Evolutionary conservation across 2,888 invertebrate species (phyloP).

Genomic region (Napeogenes inachia): DNA sequence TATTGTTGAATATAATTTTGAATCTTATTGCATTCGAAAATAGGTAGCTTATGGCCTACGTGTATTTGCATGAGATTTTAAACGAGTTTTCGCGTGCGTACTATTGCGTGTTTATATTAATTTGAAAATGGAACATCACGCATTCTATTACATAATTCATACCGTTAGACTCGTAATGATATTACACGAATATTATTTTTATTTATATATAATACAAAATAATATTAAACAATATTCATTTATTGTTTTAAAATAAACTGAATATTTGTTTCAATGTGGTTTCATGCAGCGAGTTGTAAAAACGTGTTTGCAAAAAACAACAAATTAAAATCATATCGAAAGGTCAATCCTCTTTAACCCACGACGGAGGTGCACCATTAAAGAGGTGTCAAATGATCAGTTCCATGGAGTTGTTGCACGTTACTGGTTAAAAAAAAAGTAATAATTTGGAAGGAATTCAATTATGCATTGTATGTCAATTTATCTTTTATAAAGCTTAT

Average conservation of each 20-base stretch:
- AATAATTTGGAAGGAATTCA: too few relatives aligned
- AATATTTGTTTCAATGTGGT: not conserved
- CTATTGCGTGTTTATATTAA: slow-evolving; percentile 16
- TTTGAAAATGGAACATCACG: slow-evolving; percentile 16
- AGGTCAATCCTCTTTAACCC: slow-evolving; percentile 30
- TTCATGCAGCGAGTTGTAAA: slow-evolving; percentile 14
- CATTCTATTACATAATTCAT: slow-evolving; percentile 8
- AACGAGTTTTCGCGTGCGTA: slow-evolving; percentile 6
- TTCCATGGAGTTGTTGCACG: slow-evolving; percentile 11
- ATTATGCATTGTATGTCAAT: too few relatives aligned
- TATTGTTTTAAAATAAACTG: not conserved
- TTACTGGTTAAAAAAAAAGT: slow-evolving; percentile 8
- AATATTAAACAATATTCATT: too few relatives aligned
- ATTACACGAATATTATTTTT: too few relatives aligned
- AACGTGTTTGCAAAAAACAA: slow-evolving; percentile 24
- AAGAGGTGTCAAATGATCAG: slow-evolving; percentile 21
- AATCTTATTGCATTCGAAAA: not conserved
- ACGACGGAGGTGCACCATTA: slow-evolving; percentile 23
- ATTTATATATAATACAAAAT: too few relatives aligned
- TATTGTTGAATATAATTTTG: not conserved
- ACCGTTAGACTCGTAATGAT: not conserved
- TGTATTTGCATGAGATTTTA: not conserved
- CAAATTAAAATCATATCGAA: slow-evolving; percentile 24
- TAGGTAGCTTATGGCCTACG: not conserved
- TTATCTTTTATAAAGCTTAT: too few relatives aligned